Evolutionary conservation across 2,888 invertebrate genomes (phyloP).

Genomic region (Amiota minor): DNA sequence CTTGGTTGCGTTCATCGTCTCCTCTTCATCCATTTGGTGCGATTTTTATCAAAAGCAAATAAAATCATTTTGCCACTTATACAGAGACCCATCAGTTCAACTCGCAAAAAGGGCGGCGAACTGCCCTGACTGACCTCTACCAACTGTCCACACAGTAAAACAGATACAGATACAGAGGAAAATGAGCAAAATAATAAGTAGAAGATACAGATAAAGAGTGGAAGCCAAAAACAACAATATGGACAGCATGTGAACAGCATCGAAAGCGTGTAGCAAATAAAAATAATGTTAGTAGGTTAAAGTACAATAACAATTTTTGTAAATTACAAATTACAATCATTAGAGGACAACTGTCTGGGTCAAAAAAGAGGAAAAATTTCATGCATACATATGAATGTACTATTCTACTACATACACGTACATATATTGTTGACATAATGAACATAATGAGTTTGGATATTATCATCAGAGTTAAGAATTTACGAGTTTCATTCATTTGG

Average conservation of each 20-base stretch:
- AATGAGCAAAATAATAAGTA: slow-evolving; percentile 28
- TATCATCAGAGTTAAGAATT: no score
- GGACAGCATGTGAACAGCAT: no score
- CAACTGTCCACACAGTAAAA: slow-evolving; percentile 13
- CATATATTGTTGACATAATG: no score
- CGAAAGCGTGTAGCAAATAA: slow-evolving; percentile 11
- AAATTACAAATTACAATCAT: slow-evolving; percentile 58
- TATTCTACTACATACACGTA: no score
- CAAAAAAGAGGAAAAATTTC: no score
- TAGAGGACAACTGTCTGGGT: no score
- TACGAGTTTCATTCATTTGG: no score
- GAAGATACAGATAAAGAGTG: slow-evolving; percentile 21
- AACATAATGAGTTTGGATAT: no score
- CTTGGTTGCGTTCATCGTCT: background rate
- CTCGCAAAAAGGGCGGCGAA: slow-evolving; percentile 31
- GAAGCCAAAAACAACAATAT: background rate
- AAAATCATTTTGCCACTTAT: slow-evolving; percentile 48
- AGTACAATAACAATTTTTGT: slow-evolving; percentile 62
- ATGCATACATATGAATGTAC: no score
- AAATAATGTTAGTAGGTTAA: slow-evolving; percentile 40
- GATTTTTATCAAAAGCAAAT: slow-evolving; percentile 54
- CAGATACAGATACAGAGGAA: slow-evolving; percentile 35
- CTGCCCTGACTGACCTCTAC: slow-evolving; percentile 32
- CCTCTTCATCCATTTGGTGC: background rate
- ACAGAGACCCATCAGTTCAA: slow-evolving; percentile 36